phyloP scores from a whole-genome alignment of 1,140 invertebrate genomes.

The Dysdera silvatica region DNA sequence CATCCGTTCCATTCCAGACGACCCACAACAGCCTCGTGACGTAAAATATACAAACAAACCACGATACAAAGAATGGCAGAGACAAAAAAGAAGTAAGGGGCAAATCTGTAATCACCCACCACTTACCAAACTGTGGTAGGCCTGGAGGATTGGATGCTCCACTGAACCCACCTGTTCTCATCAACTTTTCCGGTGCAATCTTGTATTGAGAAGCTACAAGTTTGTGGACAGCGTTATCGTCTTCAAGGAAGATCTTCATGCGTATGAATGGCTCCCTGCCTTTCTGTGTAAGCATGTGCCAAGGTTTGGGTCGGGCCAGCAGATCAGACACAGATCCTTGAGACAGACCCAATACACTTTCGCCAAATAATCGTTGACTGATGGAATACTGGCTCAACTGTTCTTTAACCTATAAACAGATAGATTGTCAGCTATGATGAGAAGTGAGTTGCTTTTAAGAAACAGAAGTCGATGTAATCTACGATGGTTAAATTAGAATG shows the following conservation, averaged over 20 bases:
- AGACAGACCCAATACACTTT: slow-evolving; percentile 91
- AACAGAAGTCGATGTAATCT: too few species aligned
- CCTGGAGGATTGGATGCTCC: slow-evolving; percentile 18
- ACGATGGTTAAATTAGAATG: background rate
- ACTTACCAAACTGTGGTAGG: slow-evolving; percentile 10
- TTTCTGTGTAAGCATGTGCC: slow-evolving; percentile 96
- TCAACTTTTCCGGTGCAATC: slow-evolving; percentile 90
- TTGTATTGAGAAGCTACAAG: slow-evolving; percentile 94
- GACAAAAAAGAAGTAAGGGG: background rate
- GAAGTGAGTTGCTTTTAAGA: too few species aligned
- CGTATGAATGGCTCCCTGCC: slow-evolving; percentile 94
- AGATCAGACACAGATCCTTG: slow-evolving; percentile 93
- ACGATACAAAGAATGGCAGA: background rate
- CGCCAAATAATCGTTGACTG: slow-evolving; percentile 96
- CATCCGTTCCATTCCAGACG: too few species aligned
- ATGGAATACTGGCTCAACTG: slow-evolving; percentile 97
- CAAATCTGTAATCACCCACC: background rate
- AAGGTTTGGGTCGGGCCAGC: slow-evolving; percentile 89
- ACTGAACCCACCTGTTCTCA: slow-evolving; percentile 83
- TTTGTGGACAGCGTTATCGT: slow-evolving; percentile 94
- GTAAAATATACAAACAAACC: too few species aligned
- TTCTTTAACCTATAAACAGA: slow-evolving; percentile 59
- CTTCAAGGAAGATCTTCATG: slow-evolving; percentile 97
- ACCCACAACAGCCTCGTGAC: too few species aligned
- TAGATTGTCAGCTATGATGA: background rate